Evolutionary conservation across 2,113 vertebrate genomes (phyloP).

Genomic region (Scomber colias): DNA sequence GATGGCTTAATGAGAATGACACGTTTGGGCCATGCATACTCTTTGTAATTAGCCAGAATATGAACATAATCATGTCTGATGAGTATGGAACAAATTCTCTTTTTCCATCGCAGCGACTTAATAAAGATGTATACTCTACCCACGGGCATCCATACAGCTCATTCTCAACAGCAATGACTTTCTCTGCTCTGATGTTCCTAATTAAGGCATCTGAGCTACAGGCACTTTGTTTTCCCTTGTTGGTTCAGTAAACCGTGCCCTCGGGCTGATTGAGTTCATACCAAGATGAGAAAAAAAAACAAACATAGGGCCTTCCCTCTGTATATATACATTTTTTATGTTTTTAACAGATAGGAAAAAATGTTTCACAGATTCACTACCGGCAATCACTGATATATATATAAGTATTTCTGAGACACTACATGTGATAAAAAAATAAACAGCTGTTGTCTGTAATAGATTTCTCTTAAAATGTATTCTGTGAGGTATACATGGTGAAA

Average conservation of each 20-base stretch:
- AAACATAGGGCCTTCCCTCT: not conserved
- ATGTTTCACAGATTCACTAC: not conserved
- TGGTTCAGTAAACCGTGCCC: constrained; percentile 67
- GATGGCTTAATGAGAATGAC: not conserved
- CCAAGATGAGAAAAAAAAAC: constrained; percentile 23
- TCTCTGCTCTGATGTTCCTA: constrained; percentile 62
- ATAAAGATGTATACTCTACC: constrained; percentile 33
- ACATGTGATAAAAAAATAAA: not conserved
- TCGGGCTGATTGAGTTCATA: constrained; percentile 40
- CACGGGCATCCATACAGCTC: constrained; percentile 39
- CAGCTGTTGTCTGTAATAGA: not conserved
- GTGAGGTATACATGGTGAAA: not conserved
- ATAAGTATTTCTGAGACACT: not conserved
- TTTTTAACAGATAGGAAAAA: not conserved
- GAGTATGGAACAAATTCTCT: not conserved
- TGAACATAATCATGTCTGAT: constrained; percentile 13
- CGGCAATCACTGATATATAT: not conserved
- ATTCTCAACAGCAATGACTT: constrained; percentile 43
- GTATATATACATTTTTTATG: not conserved
- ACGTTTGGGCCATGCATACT: not conserved
- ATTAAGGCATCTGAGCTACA: constrained; percentile 55
- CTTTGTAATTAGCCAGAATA: constrained; percentile 17
- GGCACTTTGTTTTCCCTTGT: constrained; percentile 59
- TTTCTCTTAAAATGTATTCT: not conserved
- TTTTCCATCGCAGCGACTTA: constrained; percentile 34